Conservation (phyloP, 2,888 invertebrate species). For the Alloscopus bannaensis region DNA sequence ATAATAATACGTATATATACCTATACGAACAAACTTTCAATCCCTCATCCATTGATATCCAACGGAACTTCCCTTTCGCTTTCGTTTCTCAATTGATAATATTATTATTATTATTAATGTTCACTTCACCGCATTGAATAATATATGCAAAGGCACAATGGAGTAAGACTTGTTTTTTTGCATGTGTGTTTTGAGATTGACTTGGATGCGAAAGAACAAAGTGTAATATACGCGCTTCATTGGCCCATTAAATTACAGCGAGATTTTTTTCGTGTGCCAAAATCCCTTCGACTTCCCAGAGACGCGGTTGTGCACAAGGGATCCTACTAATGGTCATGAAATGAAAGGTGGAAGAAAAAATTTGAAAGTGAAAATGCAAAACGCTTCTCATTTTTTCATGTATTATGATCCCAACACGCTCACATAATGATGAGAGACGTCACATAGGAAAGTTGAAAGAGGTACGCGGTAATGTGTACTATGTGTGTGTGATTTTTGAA, state of each 20-base stretch:
- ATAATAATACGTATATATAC: conserved; percentile 22
- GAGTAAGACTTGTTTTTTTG: neutral
- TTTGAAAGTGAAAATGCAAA: conserved; percentile 17
- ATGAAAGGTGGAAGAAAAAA: conserved; percentile 6
- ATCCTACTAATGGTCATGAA: conserved; percentile 18
- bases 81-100: conserved; percentile 10
- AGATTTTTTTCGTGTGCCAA: too few relatives aligned
- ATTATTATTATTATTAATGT: too few relatives aligned
- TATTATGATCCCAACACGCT: conserved; percentile 20
- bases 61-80: conserved; percentile 27
- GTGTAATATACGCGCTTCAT: too few relatives aligned
- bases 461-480: neutral
- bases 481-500: conserved; percentile 8
- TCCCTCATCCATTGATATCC: conserved; percentile 13
- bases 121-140: neutral
- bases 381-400: conserved; percentile 1
- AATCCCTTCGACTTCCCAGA: too few relatives aligned
- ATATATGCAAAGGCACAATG: neutral
- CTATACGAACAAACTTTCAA: conserved; percentile 38
- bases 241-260: conserved; percentile 46
- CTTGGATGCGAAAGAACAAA: conserved; percentile 3
- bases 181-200: neutral
- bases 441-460: conserved; percentile 33
- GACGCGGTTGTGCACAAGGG: too few relatives aligned
- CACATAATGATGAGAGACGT: conserved; percentile 16